Evolutionary conservation across 2,888 invertebrate species (phyloP).

Genomic region (Stenotaenia linearis): DNA sequence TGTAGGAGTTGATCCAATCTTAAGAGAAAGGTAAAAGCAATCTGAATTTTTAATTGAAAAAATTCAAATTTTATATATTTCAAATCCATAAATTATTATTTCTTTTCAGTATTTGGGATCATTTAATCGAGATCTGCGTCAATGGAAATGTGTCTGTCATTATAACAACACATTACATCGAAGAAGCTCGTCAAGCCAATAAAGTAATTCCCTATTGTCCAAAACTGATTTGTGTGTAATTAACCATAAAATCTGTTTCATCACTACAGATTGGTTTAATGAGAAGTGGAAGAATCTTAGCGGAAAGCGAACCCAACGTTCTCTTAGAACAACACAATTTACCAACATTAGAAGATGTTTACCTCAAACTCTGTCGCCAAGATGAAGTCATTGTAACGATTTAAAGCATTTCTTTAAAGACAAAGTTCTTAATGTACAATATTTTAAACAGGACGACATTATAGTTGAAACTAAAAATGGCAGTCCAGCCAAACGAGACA

Average conservation of each 20-base stretch:
- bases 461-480: neutral
- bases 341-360: constrained; percentile 45
- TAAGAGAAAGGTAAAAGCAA: constrained; percentile 43
- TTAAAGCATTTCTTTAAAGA: neutral
- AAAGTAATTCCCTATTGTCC: constrained; percentile 53
- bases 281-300: constrained; percentile 82
- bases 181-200: constrained; percentile 66
- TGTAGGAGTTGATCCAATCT: constrained; percentile 49
- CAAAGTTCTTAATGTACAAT: neutral
- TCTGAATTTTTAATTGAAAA: neutral
- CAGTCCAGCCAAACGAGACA: neutral
- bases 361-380: constrained; percentile 44
- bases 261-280: constrained; percentile 82
- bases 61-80: neutral
- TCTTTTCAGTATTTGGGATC: constrained; percentile 47
- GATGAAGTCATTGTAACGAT: constrained; percentile 36
- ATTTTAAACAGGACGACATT: neutral
- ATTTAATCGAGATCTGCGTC: constrained; percentile 45
- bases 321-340: constrained; percentile 53
- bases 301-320: constrained; percentile 78
- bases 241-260: neutral
- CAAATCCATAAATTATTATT: neutral
- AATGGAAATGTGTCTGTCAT: constrained; percentile 46
- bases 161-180: constrained; percentile 49
- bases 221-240: too few relatives aligned